Evolutionary conservation across 2,113 vertebrate species (phyloP), one percentile per base, ranked within the genome.

Genomic region (Columba livia): DNA sequence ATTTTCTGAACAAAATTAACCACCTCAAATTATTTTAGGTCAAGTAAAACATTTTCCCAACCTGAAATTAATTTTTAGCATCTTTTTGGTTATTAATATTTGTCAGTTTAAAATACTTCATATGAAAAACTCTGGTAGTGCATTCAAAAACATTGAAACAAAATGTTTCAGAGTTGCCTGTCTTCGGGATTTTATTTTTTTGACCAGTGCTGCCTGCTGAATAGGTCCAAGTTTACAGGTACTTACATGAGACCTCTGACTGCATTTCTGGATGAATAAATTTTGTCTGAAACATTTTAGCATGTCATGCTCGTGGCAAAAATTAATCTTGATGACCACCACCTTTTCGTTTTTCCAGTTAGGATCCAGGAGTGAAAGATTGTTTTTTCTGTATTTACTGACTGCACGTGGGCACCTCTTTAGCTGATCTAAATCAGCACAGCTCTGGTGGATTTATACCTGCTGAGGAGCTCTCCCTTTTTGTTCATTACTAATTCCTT

Each of bases 401-500:
- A 53, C 53, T 65, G 48, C 57, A 32, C 20, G 2, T 2, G 53
- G 54, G 10, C n/a, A n/a, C 24, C 44, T 40, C 66, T 89, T 91
- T 53, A 88, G 53, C 87, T 72, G 81, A 21, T 79, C 58, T 79
- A 90, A 94, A 85, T 75, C 91, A 89, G 40, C 38, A n/a, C 16
- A 79, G 80, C 54, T 91, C 66, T 79, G 70, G 57, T 85, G 84
- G 78, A 89, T 95, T 95, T 96, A 81, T 92, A 81, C 93, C 91
- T 89, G 94, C 94, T 95, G 94, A 92, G 94, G 89, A 88, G 51
- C 69, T 65, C 83, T 57, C 93, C 89, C 70, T 88, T 91, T 92
- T 53, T 70, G 61, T 95, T 96, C 91, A 85, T 93, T 89, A 74
- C 20, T 90, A 93, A 96, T 95, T 94, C 81, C 85, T 96, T 94